Evolutionary conservation across 1,140 invertebrate species (phyloP), one percentile per base, ranked within the genome.

Genomic region (Leptinotarsa lineolata): DNA sequence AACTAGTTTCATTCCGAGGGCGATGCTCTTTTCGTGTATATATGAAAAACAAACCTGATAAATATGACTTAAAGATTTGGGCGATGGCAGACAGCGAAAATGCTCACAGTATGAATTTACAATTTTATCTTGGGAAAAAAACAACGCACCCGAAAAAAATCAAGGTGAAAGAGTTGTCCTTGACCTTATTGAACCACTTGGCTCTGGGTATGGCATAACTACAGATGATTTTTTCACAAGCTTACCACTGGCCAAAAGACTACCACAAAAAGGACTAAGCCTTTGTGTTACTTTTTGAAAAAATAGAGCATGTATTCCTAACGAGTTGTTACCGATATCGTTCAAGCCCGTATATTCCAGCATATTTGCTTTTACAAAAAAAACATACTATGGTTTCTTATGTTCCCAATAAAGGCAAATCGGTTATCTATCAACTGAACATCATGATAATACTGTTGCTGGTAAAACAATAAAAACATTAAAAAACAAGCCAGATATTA

Each of bases 11-110:
- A 59, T 86, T 85, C 74, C 54, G 77, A 61, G 80, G 81, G 16
- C 22, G 77, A 13, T 83, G 78, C 70, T 67, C 64, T 63, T 85
- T 85, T 74, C 70, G 79, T 54, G 76, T 82, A 24, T 86, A 85
- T 67, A 84, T 88, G 39, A 82, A 81, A 13, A 81, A 77, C 59
- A 87, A 87, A 79, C 84, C 85, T 2, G 81, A 80, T 70, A 86
- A 85, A 74, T 87, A 85, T 76, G 85, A 81, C 5, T 80, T 86
- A 54, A 86, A 86, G 79, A 76, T 81, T 70, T 82, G 67, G 74
- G 73, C 69, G 30, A 12, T 74, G 30, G 70, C 65, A 18, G 76
- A 77, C 68, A n/a, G 66, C 39, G 48, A 20, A 18, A 76, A 58
- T 21, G 30, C 70, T 4, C 76, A 76, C 65, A 74, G 70, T 15